A percentile compares a stretch with the other conserved stretches of the same genome.
Conservation (phyloP, 2,888 invertebrate species). For the Mylabris sibirica region DNA sequence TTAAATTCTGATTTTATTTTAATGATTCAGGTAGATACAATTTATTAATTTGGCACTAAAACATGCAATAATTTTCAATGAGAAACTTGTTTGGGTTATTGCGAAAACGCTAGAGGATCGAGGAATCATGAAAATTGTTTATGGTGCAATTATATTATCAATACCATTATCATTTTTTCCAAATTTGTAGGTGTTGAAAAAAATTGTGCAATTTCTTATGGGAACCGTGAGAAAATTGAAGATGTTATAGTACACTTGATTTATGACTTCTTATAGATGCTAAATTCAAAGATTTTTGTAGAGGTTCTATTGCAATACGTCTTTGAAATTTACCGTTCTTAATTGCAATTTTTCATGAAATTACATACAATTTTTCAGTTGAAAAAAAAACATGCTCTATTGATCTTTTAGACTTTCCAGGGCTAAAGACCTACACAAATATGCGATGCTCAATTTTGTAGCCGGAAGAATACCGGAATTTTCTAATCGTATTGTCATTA, state of each 20-base stretch:
- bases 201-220: background rate
- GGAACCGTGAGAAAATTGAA: background rate
- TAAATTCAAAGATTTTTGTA: too few species aligned
- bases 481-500: background rate
- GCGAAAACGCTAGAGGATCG: too few species aligned
- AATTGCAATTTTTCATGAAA: background rate
- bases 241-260: background rate
- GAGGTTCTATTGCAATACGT: too few species aligned
- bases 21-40: too few species aligned
- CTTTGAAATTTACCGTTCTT: background rate
- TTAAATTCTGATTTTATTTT: too few species aligned
- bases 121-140: background rate
- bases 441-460: too few species aligned
- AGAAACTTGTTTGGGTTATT: too few species aligned
- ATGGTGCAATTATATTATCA: background rate
- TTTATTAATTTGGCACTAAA: too few species aligned
- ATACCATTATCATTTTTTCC: background rate
- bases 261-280: too few species aligned
- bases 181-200: background rate
- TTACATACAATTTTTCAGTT: background rate
- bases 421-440: too few species aligned
- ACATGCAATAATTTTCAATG: too few species aligned
- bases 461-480: too few species aligned
- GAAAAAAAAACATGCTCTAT: background rate
- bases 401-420: background rate